phyloP scores from a whole-genome alignment of 2,113 vertebrate species.

The Chloebia gouldiae region DNA sequence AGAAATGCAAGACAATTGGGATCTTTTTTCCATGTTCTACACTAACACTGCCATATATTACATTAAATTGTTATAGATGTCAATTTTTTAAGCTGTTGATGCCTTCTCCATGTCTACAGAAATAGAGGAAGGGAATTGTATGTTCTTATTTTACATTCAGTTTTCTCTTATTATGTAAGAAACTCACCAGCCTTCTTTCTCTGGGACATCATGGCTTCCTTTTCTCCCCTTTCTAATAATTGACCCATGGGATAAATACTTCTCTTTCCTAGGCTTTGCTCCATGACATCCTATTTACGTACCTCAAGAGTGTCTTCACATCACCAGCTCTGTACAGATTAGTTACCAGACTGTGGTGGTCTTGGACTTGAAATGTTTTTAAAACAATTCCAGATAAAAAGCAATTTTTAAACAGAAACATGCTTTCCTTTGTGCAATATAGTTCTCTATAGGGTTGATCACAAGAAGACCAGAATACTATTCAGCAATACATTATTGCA shows the following conservation, averaged over 20 bases:
- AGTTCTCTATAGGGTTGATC: background rate
- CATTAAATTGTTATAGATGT: background rate
- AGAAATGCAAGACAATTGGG: background rate
- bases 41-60: background rate
- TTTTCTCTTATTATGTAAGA: background rate
- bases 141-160: background rate
- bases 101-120: background rate
- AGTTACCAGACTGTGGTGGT: background rate
- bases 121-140: background rate
- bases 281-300: background rate
- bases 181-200: background rate
- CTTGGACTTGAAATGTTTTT: background rate
- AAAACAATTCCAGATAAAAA: background rate
- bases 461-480: background rate
- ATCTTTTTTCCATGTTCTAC: background rate
- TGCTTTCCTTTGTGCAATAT: fast-evolving
- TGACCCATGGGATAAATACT: background rate
- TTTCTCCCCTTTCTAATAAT: background rate
- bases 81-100: background rate
- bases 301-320: background rate
- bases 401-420: background rate
- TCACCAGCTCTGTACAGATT: background rate
- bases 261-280: background rate
- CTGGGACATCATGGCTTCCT: background rate
- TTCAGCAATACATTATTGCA: background rate